Evolutionary conservation across 2,113 vertebrate genomes (phyloP).

Genomic region (Synchiropus splendidus): DNA sequence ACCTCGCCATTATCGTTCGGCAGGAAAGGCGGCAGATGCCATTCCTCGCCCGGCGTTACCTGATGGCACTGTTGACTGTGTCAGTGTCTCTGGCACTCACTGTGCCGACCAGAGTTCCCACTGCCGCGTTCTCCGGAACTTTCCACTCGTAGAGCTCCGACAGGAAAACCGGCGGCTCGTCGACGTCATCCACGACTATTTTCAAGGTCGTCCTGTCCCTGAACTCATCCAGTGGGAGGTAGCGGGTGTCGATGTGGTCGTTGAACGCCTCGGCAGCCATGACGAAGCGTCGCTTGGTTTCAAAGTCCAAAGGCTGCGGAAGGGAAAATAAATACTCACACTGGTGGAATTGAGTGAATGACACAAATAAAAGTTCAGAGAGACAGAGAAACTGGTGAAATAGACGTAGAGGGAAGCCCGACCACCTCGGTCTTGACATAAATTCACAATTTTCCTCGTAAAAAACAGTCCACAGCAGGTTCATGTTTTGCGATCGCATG

Average conservation of each 20-base stretch:
- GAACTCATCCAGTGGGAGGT: constrained; percentile 59
- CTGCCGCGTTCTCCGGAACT: constrained; percentile 63
- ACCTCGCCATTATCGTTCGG: constrained; percentile 39
- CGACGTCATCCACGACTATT: constrained; percentile 77
- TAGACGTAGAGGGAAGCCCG: too few species aligned
- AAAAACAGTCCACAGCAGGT: too few species aligned
- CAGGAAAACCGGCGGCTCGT: constrained; percentile 84
- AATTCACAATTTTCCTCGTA: too few species aligned
- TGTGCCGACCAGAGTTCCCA: constrained; percentile 65
- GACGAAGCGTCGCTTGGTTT: constrained; percentile 69
- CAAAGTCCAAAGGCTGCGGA: constrained; percentile 80
- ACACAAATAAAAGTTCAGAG: too few species aligned
- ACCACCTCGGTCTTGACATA: too few species aligned
- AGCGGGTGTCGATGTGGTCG: constrained; percentile 61
- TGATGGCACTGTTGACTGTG: constrained; percentile 63
- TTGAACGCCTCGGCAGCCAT: constrained; percentile 75
- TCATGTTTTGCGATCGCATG: too few species aligned
- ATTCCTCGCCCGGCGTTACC: constrained; percentile 41
- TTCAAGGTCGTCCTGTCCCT: constrained; percentile 75
- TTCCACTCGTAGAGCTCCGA: constrained; percentile 70
- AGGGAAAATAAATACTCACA: not conserved
- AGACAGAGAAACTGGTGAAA: too few species aligned
- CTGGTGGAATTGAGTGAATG: too few species aligned
- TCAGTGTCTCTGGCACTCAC: constrained; percentile 81
- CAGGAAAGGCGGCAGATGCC: constrained; percentile 33